Evolutionary conservation across 2,113 vertebrate species (phyloP).

Genomic region (Neomonachus schauinslandi): DNA sequence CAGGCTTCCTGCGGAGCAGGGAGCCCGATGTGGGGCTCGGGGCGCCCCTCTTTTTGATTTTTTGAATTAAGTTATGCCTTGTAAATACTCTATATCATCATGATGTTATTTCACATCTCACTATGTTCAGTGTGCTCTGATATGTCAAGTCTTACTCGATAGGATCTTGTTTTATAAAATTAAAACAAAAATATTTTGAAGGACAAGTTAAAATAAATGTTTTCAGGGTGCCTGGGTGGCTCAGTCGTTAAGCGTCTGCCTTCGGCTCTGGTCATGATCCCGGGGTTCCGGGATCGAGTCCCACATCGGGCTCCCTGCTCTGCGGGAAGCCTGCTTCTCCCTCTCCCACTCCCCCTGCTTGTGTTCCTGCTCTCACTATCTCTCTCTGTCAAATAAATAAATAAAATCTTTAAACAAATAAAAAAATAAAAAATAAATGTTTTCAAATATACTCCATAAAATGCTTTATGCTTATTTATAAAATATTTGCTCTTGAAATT

Average conservation of each 20-base stretch:
- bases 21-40: too few species aligned
- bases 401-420: background rate
- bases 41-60: background rate
- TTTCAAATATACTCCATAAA: background rate
- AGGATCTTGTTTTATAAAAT: background rate
- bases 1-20: too few species aligned
- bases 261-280: too few species aligned
- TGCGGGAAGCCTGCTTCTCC: too few species aligned
- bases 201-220: background rate
- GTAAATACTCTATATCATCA: background rate
- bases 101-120: conserved; percentile 1
- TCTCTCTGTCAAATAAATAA: too few species aligned
- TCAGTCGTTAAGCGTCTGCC: too few species aligned
- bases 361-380: too few species aligned
- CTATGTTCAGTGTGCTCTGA: background rate
- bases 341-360: too few species aligned
- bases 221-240: background rate
- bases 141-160: background rate
- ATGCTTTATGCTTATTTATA: background rate
- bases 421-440: background rate
- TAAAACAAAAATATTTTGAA: background rate
- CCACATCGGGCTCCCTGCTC: too few species aligned
- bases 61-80: background rate
- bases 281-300: rapidly evolving
- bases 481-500: background rate